A percentile compares a stretch with the other conserved stretches of the same genome.
These are phyloP conservation scores for Aphidius colemani DNA, from an alignment of 2,888 invertebrate species.

Conservation along the genomic window DNA sequence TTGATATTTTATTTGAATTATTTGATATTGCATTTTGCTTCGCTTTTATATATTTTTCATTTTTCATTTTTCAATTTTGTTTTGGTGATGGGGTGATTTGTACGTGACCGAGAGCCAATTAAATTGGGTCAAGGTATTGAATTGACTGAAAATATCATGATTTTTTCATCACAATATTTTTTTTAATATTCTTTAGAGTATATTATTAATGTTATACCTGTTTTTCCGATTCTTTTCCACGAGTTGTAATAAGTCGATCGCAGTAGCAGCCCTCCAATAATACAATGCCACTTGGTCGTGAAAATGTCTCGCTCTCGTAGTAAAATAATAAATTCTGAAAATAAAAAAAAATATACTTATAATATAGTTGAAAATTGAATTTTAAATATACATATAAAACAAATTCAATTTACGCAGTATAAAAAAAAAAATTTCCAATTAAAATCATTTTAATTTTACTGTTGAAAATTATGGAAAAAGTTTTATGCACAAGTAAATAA, in stretches of 20 bases:
- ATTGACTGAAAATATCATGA: background rate
- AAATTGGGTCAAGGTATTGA: conserved; percentile 1
- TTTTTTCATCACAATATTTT: background rate
- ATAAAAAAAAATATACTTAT: conserved; percentile 13
- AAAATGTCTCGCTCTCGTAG: conserved; percentile 82
- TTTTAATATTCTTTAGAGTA: conserved; percentile 3
- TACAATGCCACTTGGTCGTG: conserved; percentile 81
- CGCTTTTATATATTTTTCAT: no score
- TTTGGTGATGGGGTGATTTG: no score
- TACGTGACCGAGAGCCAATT: no score
- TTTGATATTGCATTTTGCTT: no score
- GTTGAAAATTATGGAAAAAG: no score
- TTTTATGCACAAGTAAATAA: no score
- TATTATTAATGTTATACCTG: conserved; percentile 50
- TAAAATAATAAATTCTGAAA: conserved; percentile 88
- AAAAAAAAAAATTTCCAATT: no score
- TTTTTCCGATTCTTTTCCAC: conserved; percentile 61
- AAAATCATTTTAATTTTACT: no score
- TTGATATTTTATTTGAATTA: no score
- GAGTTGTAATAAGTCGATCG: conserved; percentile 73
- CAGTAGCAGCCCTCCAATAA: conserved; percentile 89
- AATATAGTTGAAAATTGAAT: background rate
- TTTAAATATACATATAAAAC: no score
- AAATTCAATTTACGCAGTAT: no score
- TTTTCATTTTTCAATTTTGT: no score